Evolutionary conservation across 2,797 vertebrate genomes (phyloP).

Genomic region (Falco naumanni): DNA sequence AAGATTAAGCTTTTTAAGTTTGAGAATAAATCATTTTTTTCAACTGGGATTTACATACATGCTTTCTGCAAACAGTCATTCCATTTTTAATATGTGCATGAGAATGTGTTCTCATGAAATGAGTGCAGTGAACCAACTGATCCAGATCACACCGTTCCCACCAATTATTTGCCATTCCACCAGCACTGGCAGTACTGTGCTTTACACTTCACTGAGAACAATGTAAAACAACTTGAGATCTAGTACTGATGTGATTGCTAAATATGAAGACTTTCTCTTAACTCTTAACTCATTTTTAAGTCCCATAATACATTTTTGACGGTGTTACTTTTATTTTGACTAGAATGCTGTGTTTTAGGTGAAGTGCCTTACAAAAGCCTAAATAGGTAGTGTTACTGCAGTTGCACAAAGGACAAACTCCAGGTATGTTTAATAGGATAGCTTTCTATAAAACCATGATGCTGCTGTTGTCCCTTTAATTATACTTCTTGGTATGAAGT

Average conservation of each 20-base stretch:
- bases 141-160: fast-evolving
- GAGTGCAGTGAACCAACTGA: background rate
- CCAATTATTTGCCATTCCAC: background rate
- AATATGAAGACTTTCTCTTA: background rate
- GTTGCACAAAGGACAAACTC: background rate
- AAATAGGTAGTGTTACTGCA: background rate
- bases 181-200: background rate
- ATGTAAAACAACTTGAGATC: background rate
- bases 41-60: background rate
- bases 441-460: background rate
- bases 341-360: background rate
- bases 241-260: background rate
- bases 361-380: background rate
- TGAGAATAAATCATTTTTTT: background rate
- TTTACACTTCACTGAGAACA: background rate
- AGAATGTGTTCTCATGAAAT: background rate
- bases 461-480: background rate
- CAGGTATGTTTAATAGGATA: background rate
- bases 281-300: background rate
- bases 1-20: background rate
- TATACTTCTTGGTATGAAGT: background rate
- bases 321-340: background rate
- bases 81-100: background rate
- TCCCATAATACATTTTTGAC: background rate
- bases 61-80: background rate